Evolutionary conservation across 2,888 invertebrate species (phyloP).

Genomic region (Dryomyza anilis): DNA sequence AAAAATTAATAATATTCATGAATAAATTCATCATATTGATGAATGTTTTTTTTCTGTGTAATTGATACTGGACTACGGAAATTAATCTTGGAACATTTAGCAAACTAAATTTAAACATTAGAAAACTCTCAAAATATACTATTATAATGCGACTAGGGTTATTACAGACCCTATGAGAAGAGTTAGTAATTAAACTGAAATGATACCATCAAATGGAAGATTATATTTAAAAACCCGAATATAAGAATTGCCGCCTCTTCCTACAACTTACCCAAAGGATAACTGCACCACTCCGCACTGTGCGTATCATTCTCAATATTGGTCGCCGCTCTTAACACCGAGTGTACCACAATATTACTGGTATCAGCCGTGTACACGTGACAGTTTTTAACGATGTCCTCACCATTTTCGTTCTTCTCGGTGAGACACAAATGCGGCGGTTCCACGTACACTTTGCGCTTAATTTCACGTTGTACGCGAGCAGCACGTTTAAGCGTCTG

Average conservation of each 20-base stretch:
- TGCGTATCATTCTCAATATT: slow-evolving; percentile 58
- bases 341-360: slow-evolving; percentile 63
- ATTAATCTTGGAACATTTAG: too few relatives aligned
- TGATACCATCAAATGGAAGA: too few relatives aligned
- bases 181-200: too few relatives aligned
- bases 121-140: too few relatives aligned
- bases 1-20: too few relatives aligned
- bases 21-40: too few relatives aligned
- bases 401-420: slow-evolving; percentile 39
- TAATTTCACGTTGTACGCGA: slow-evolving; percentile 40
- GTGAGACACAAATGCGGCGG: slow-evolving; percentile 69
- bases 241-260: not conserved
- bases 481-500: not conserved
- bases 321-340: slow-evolving; percentile 64
- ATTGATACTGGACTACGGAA: too few relatives aligned
- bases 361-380: slow-evolving; percentile 69
- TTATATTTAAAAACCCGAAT: not conserved
- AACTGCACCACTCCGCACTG: slow-evolving; percentile 69
- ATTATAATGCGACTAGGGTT: too few relatives aligned
- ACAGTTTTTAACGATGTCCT: slow-evolving; percentile 59
- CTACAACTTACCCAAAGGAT: slow-evolving; percentile 65
- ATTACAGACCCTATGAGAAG: too few relatives aligned
- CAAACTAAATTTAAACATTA: too few relatives aligned
- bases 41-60: too few relatives aligned
- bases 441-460: slow-evolving; percentile 54